Evolutionary conservation across 2,113 vertebrate genomes (phyloP), one percentile per base, ranked within the genome.

Genomic region (Menura novaehollandiae): DNA sequence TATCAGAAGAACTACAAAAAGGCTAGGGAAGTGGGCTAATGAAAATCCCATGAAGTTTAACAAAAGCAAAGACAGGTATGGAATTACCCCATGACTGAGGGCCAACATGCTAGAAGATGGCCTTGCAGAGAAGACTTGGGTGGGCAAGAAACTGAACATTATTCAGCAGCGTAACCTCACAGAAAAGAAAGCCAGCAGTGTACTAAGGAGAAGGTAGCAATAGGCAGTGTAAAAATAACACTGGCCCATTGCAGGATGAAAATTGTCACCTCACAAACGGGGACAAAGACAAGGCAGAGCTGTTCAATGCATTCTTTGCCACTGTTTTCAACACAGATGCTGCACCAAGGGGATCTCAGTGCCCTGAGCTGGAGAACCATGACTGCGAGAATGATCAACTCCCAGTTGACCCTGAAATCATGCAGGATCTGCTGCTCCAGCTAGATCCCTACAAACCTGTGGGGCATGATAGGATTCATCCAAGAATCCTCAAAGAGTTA

Each of bases 221-320:
- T 2, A 69, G 46, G 63, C 32, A 60, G 28, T 0, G 0, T 28
- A 15, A 60, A 60, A 87, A 27, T 19, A 69, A 33, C 15, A 59
- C 3, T 28, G 33, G 12, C 15, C 8, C 46, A 28, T 46, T 53
- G 33, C 5, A 39, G 73, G 23, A 77, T 12, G 11, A 52, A 21
- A 22, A 87, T 19, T 18, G 12, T 28, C 33, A 69, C 35, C 32
- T 77, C 33, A 37, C 15, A 44, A 52, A 52, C 6, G 46, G 14
- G 22, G 46, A 60, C 27, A 60, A 33, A 37, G 63, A 44, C 46
- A 46, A 60, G 33, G 28, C 39, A 78, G 23, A 87, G 39, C 37
- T 60, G 15, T 39, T 46, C 13, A 46, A 69, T 0, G 0, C 28
- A 12, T 46, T 78, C 55, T 33, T 52, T 28, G 22, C n/a, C 0